These are phyloP conservation scores for Platysteira castanea DNA, from an alignment of 2,113 vertebrate genomes.

Conservation along the genomic window DNA sequence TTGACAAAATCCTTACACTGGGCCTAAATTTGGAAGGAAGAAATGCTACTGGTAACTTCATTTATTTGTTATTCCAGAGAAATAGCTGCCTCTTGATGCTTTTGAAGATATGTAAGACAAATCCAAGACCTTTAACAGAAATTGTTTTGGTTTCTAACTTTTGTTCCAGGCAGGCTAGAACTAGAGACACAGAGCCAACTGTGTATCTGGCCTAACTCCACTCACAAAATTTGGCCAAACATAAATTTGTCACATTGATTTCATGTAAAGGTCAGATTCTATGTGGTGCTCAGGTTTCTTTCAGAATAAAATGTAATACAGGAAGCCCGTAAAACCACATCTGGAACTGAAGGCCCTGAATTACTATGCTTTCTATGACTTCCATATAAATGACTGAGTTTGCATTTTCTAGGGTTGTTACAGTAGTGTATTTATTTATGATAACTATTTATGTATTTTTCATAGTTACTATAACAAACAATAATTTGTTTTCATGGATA, in stretches of 20 bases:
- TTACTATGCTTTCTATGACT: background rate
- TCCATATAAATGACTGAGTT: background rate
- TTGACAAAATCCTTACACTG: background rate
- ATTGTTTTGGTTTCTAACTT: background rate
- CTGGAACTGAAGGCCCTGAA: background rate
- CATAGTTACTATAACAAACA: background rate
- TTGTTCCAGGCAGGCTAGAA: background rate
- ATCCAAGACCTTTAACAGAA: constrained; percentile 24
- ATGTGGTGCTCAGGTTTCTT: background rate
- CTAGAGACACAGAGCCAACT: background rate
- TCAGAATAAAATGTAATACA: background rate
- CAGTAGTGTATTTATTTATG: background rate
- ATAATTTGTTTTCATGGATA: background rate
- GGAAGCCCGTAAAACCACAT: background rate
- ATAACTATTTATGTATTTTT: background rate
- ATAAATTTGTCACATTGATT: background rate
- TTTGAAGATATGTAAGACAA: background rate
- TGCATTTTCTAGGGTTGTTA: background rate
- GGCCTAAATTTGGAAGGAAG: background rate
- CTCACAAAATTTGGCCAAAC: constrained; percentile 9
- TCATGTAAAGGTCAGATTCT: background rate
- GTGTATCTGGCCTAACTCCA: background rate
- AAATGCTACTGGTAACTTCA: background rate
- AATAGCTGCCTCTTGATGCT: background rate
- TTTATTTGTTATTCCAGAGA: constrained; percentile 9